Evolutionary conservation across 2,113 vertebrate species (phyloP), one percentile per base, ranked within the genome.

Genomic region (Scomber colias): DNA sequence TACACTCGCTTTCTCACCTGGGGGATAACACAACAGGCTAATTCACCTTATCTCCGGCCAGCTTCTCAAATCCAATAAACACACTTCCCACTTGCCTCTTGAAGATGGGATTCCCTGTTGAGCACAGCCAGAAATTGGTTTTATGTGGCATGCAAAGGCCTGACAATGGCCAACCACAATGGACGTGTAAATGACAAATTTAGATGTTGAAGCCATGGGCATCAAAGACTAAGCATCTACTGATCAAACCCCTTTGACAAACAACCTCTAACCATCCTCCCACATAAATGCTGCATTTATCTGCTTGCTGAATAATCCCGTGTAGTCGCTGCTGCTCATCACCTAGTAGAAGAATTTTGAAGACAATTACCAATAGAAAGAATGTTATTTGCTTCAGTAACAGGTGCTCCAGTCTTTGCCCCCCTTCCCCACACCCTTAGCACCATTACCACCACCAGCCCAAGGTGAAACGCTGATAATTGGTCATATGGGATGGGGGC

Each of bases 381-480:
- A 70, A 35, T 30, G 46, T 10, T 61, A 45, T 75, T 55, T 31
- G 40, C 54, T 71, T 64, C 54, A 71, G 74, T 82, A 83, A 84
- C 88, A 89, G 74, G 77, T 86, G 64, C 71, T 61, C 16, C 30
- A n/a, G 21, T 54, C 67, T 44, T 46, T 55, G 14, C 19, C 53
- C 51, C 68, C 56, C 70, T 67, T 48, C 78, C 69, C 66, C 56
- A 82, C 83, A 87, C 86, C 85, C 63, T 66, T 77, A 75, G 72
- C 73, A 62, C 77, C 66, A 82, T 77, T 73, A 85, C 74, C 75
- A 79, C 67, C 81, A 79, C 75, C 72, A 87, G 79, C 81, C 82
- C 89, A 91, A 92, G 92, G 93, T 94, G 93, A 93, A 92, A 94
- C 91, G 92, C 92, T 89, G 93, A 94, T 95, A 95, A 95, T 95